A percentile compares a stretch with the other conserved stretches of the same genome.
phyloP scores from a whole-genome alignment of 2,113 vertebrate genomes.

The Mugil cephalus region DNA sequence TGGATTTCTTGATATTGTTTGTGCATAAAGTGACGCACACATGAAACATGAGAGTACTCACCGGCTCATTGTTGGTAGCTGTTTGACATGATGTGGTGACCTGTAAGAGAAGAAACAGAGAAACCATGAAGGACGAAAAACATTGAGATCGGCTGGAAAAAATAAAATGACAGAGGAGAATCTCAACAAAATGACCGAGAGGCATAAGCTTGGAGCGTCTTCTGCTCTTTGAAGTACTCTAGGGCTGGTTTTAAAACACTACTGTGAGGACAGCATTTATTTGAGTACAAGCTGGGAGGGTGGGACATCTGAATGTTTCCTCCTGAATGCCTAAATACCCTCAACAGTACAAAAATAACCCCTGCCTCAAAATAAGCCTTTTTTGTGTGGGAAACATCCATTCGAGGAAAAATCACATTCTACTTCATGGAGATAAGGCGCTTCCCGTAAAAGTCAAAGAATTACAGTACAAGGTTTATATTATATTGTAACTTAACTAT shows the following conservation, averaged over 20 bases:
- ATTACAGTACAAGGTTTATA: too few relatives aligned
- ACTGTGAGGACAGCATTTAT: constrained; percentile 10
- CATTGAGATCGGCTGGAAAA: not conserved
- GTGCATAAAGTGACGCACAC: not conserved
- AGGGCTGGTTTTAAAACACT: not conserved
- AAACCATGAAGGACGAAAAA: not conserved
- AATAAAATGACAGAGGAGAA: not conserved
- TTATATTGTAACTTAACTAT: too few relatives aligned
- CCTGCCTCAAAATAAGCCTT: not conserved
- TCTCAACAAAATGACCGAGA: not conserved
- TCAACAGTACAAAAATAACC: constrained; percentile 42
- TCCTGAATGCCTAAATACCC: constrained; percentile 44
- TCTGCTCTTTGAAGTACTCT: too few relatives aligned
- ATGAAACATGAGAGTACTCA: constrained; percentile 53
- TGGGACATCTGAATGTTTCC: constrained; percentile 30
- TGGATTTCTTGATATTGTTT: not conserved
- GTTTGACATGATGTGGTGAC: constrained; percentile 77
- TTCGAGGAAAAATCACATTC: constrained; percentile 7
- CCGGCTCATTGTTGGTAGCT: constrained; percentile 74
- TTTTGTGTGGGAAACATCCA: constrained; percentile 41
- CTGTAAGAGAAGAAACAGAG: constrained; percentile 50
- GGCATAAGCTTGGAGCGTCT: too few relatives aligned
- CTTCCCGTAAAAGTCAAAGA: constrained; percentile 15
- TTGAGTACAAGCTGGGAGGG: constrained; percentile 2
- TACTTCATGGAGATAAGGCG: not conserved